phyloP scores from a whole-genome alignment of 2,113 vertebrate genomes.

The Phyllopteryx taeniolatus region DNA sequence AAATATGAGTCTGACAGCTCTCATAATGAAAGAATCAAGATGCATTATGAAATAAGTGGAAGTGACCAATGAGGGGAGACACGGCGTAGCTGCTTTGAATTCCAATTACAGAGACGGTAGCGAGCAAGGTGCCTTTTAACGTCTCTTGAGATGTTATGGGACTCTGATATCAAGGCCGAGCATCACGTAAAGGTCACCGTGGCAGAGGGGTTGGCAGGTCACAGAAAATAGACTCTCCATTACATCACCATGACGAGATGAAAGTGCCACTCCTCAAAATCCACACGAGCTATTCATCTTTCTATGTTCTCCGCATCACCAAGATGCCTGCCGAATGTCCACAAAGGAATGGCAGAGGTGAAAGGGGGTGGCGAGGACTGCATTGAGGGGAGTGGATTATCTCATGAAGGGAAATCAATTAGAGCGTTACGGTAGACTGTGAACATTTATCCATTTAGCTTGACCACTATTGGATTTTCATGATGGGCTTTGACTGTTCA shows the following conservation, averaged over 20 bases:
- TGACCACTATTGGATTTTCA: slow-evolving; percentile 98
- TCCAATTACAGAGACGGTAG: slow-evolving; percentile 78
- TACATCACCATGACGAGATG: slow-evolving; percentile 37
- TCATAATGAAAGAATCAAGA: slow-evolving; percentile 89
- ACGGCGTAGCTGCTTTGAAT: slow-evolving; percentile 84
- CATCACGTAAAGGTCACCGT: slow-evolving; percentile 82
- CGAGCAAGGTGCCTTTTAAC: slow-evolving; percentile 55
- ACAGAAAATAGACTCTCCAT: slow-evolving; percentile 43
- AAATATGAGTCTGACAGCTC: slow-evolving; percentile 94
- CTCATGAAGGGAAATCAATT: slow-evolving; percentile 99
- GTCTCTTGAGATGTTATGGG: slow-evolving; percentile 54
- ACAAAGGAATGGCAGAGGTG: slow-evolving; percentile 66
- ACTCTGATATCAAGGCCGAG: slow-evolving; percentile 74
- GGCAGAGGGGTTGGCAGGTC: slow-evolving; percentile 74
- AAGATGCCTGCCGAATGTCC: slow-evolving; percentile 69
- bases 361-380: slow-evolving; percentile 84
- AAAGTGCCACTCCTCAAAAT: slow-evolving; percentile 60
- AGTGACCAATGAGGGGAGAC: slow-evolving; percentile 86
- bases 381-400: slow-evolving; percentile 91
- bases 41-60: slow-evolving; percentile 88
- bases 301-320: slow-evolving; percentile 77
- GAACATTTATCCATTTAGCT: slow-evolving; percentile 99
- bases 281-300: slow-evolving; percentile 78
- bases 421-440: slow-evolving; percentile 89
- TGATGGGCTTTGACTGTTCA: slow-evolving; percentile 94